Base-by-base conservation (phyloP, 2,113 vertebrate species). In the Fulica atra region DNA sequence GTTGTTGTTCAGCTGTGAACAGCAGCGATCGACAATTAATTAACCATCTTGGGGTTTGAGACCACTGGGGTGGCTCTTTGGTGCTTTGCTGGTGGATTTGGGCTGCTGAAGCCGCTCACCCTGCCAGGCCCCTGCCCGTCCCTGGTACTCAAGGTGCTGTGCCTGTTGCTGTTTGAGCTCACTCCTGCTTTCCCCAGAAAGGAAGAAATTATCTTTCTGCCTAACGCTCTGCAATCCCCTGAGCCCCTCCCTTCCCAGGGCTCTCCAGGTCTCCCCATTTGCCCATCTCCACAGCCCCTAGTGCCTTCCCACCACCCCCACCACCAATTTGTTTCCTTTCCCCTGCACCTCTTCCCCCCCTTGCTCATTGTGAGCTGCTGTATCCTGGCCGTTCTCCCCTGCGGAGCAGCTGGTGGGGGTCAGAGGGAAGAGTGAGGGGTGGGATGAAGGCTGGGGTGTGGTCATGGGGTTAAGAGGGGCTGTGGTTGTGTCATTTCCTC, bases 1-100 rank as follows among this genome's bases (percentile, higher is more conserved):
- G 79, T 96, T 97, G 91, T 91, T 97, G 96, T 96, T 98, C 81
- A 98, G 95, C 98, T 98, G 97, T 1, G 11, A 74, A 83, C 28
- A 68, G 18, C 7, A 0, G 7, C 81, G 53, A 90, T 9, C 0
- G 19, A 25, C 38, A 42, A 44, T 54, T 54, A n/a, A 40, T 92
- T 53, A 63, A 38, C 31, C 29, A 7, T 33, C 13, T 35, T 0
- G 1, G 31, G 50, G 38, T 35, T 90, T 0, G 0, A 70, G 10
- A 7, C 4, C 20, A 1, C 40, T 0, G 0, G 46, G 31, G 76
- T 73, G n/a, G 61, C 46, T 54, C 44, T 26, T 0, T 1, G 69
- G 48, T 5, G 35, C 33, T 87, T 74, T 74, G 46, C 36, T 44
- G 74, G 26, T 26, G 24, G 46, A 6, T 68, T 80, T 56, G 68